Evolutionary conservation across 2,888 invertebrate genomes (phyloP).

Genomic region (Andrena hattorfiana): DNA sequence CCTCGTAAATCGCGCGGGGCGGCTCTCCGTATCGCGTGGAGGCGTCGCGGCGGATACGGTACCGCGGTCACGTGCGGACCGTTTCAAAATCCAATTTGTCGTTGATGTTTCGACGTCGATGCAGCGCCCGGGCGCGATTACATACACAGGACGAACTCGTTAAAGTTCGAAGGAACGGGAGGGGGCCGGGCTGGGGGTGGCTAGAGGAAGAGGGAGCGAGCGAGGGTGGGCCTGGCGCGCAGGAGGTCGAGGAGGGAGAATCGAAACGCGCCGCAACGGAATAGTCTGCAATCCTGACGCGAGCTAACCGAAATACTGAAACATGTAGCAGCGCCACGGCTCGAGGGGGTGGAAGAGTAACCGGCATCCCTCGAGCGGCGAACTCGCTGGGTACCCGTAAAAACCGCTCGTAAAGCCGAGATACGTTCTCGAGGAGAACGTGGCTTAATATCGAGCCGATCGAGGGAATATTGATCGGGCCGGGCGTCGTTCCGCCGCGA

Average conservation of each 20-base stretch:
- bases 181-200: not conserved
- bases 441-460: constrained; percentile 59
- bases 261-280: constrained; percentile 28
- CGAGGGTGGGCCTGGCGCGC: not conserved
- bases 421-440: constrained; percentile 42
- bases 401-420: constrained; percentile 61
- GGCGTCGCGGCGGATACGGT: constrained; percentile 41
- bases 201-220: not conserved
- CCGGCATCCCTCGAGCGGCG: constrained; percentile 40
- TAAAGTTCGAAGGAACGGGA: constrained; percentile 59
- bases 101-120: constrained; percentile 59
- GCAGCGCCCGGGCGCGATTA: constrained; percentile 52
- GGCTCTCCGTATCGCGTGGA: constrained; percentile 38
- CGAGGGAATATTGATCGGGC: constrained; percentile 47
- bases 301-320: constrained; percentile 55
- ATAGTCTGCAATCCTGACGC: constrained; percentile 50
- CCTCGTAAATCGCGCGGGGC: constrained; percentile 44
- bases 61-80: constrained; percentile 64
- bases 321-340: constrained; percentile 35
- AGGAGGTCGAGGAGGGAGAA: not conserved
- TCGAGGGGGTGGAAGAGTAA: constrained; percentile 20
- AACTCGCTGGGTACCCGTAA: constrained; percentile 51
- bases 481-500: constrained; percentile 5
- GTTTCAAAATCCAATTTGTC: constrained; percentile 69
- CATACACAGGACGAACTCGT: constrained; percentile 62